Evolutionary conservation across 1,140 invertebrate species (phyloP).

Genomic region (Drosophila elegans): DNA sequence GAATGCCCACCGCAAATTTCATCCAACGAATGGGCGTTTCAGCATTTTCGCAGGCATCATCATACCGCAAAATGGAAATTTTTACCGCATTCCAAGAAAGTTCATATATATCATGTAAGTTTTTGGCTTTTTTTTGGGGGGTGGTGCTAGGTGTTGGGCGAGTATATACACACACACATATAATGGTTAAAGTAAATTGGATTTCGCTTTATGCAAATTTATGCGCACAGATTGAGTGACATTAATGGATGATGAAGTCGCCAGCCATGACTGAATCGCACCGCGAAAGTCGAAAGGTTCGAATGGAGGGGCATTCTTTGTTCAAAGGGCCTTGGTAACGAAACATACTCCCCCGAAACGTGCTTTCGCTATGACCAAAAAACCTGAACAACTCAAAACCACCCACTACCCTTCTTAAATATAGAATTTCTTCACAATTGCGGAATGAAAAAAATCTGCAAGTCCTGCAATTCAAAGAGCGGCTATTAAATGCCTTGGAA

Average conservation of each 20-base stretch:
- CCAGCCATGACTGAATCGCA: slow-evolving; percentile 28
- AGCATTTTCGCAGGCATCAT: slow-evolving; percentile 24
- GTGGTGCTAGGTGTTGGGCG: slow-evolving; percentile 8
- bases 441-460: background rate
- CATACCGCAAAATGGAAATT: slow-evolving; percentile 51
- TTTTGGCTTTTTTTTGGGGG: background rate
- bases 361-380: slow-evolving; percentile 37
- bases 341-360: slow-evolving; percentile 3
- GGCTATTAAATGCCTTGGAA: no score
- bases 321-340: background rate
- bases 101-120: slow-evolving; percentile 22
- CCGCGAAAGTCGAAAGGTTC: background rate
- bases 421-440: background rate
- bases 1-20: background rate
- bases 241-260: slow-evolving; percentile 81
- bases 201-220: slow-evolving; percentile 81
- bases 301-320: slow-evolving; percentile 19
- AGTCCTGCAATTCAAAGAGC: background rate
- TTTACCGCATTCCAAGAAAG: slow-evolving; percentile 30
- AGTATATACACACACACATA: slow-evolving; percentile 3
- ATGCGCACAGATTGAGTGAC: slow-evolving; percentile 81
- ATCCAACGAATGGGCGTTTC: background rate
- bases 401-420: background rate
- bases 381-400: slow-evolving; percentile 12
- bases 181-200: slow-evolving; percentile 67